Base-by-base conservation (phyloP, 2,113 vertebrate species). In the Oncorhynchus masou region DNA sequence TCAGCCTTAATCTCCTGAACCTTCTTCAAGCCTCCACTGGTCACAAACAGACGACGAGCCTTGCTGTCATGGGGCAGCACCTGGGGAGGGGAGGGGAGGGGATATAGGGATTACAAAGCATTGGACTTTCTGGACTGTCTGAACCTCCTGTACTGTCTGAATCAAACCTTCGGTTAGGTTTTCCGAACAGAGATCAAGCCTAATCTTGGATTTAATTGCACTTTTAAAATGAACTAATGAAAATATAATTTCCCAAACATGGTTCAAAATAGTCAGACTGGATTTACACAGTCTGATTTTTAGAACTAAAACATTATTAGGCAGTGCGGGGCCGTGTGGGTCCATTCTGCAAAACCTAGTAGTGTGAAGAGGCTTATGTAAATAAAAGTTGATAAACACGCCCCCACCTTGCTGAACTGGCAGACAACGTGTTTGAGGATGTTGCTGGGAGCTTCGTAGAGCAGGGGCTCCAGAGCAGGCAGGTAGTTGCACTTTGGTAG, bases 21-120 rank as follows among this genome's bases (percentile, higher is more conserved):
- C 85, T 97, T 98, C 93, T 96, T 97, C 83, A 99, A 92, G 31
- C 96, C 96, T 39, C 97, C 97, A 45, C 94, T 99, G 79, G 95
- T 98, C 75, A 99, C 97, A 86, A 99, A 98, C 78, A 97, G 91
- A 72, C 96, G 91, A 0, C 96, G 94, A 64, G 97, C 96, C 88
- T 96, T 96, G 77, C 93, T 95, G 85, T 99, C 96, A 66, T 96
- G 94, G 11, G 96, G 97, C 83, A 98, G 92, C 82, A 99, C 95
- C 97, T 99, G 80, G 51, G 85, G 78, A 45, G 82, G 70, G 25
- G 0, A 1, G 4, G 31, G 31, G 25, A 1, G 16, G 66, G 4
- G 0, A 22, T 27, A 27, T 16, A 48, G 70, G 16, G 45, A 39
- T 24, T 5, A 49, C 48, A 13, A 19, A 2, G 15, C 15, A 8